Percentiles rank a stretch among this genome's conserved stretches.
Conservation (phyloP, 2,797 vertebrate genomes). For the Hippoglossus hippoglossus region DNA sequence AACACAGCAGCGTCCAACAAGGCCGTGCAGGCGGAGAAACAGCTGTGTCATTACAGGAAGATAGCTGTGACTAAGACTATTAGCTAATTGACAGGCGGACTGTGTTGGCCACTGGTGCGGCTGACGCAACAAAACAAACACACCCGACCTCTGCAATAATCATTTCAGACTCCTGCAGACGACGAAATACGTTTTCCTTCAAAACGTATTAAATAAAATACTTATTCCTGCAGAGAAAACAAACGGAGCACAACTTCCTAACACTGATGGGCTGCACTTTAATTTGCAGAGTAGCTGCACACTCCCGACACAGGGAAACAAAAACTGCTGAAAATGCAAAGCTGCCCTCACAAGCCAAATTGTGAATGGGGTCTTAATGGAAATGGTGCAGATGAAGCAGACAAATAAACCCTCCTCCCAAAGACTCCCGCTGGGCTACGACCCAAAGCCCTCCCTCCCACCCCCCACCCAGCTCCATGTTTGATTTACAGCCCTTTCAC, state of each 20-base stretch:
- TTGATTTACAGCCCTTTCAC: slow-evolving; percentile 30
- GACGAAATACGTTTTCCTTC: neutral
- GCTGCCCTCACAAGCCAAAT: slow-evolving; percentile 28
- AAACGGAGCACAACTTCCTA: slow-evolving; percentile 1
- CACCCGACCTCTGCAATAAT: slow-evolving; percentile 14
- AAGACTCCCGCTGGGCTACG: slow-evolving; percentile 15
- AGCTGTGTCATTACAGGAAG: slow-evolving; percentile 65
- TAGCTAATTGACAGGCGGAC: slow-evolving; percentile 78
- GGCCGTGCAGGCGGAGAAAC: slow-evolving; percentile 13
- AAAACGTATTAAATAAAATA: neutral
- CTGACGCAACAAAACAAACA: slow-evolving; percentile 54
- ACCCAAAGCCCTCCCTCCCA: slow-evolving; percentile 24
- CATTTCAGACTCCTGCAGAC: neutral
- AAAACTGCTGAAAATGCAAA: slow-evolving; percentile 56
- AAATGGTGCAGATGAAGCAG: slow-evolving; percentile 42
- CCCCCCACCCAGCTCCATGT: neutral
- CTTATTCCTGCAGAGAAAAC: neutral
- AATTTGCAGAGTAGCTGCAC: slow-evolving; percentile 40
- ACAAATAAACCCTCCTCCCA: slow-evolving; percentile 39
- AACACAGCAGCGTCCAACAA: slow-evolving; percentile 24
- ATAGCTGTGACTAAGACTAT: slow-evolving; percentile 75
- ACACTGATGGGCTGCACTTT: slow-evolving; percentile 35
- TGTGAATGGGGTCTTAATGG: slow-evolving; percentile 50
- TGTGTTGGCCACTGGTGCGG: slow-evolving; percentile 34
- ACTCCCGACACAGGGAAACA: neutral